Evolutionary conservation across 2,888 invertebrate species (phyloP).

Genomic region (Stegophylla sp.): DNA sequence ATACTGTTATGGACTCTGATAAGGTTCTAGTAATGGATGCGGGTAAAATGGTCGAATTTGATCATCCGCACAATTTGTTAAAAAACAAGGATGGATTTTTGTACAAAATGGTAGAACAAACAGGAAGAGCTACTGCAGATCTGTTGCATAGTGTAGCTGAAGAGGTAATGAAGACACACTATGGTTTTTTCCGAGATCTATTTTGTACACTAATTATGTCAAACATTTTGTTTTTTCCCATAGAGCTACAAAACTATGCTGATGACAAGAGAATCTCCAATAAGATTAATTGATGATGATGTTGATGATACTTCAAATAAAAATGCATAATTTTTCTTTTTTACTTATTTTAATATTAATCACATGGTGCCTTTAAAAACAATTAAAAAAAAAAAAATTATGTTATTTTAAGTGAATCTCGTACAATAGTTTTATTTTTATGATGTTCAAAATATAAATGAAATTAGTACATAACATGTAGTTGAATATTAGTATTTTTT

Average conservation of each 20-base stretch:
- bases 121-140: constrained; percentile 70
- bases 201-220: no score
- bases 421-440: not conserved
- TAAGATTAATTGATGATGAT: constrained; percentile 45
- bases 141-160: constrained; percentile 67
- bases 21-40: constrained; percentile 85
- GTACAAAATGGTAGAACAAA: constrained; percentile 75
- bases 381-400: not conserved
- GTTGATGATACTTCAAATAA: constrained; percentile 9
- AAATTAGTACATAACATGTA: constrained; percentile 24
- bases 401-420: not conserved
- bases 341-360: not conserved
- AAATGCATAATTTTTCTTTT: not conserved
- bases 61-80: constrained; percentile 74
- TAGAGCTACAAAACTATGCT: constrained; percentile 28
- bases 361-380: constrained; percentile 17
- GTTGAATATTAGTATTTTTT: not conserved
- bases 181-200: no score
- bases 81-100: constrained; percentile 71
- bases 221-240: not conserved
- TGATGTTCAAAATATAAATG: not conserved
- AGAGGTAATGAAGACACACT: constrained; percentile 62
- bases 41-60: constrained; percentile 78
- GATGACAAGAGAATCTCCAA: constrained; percentile 40
- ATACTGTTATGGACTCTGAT: constrained; percentile 93